Base-by-base conservation (phyloP, 2,888 invertebrate genomes). In the Dicycla oo region DNA sequence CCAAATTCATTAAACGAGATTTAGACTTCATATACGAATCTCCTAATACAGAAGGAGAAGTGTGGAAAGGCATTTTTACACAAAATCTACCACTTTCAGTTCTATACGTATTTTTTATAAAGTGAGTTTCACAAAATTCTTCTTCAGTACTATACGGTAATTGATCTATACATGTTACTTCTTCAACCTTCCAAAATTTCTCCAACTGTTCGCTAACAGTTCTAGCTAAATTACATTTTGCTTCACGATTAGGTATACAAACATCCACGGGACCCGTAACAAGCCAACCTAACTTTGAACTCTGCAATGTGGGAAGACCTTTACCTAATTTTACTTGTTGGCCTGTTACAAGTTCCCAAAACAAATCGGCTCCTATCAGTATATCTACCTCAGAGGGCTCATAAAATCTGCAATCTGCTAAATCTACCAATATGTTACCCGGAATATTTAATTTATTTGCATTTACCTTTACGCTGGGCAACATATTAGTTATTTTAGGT, bases 111-210 rank as follows among this genome's bases (percentile, higher is more conserved):
- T 49, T 62, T 34, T 62, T 15, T 34, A 49, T n/a, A 62, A 62
- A 62, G 49, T 62, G 62, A n/a, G 34, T 49, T 34, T 34, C 47
- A 47, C 62, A 34, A 56, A 49, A 56, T 56, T 56, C 56, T 11
- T 56, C 56, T 56, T 56, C 56, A 34, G 10, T 34, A n/a, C 62
- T 62, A 34, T 15, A n/a, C 47, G 13, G 18, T 49, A n/a, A 1
- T 8, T 62, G 2, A n/a, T 62, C 34, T 62, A 62, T 49, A 49
- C 34, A 8, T 7, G 34, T 3, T 11, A 30, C 8, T 43, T 58
- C 58, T 10, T 58, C 58, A 58, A 62, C 34, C 34, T 49, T 62
- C 62, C 62, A 62, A 49, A 62, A 62, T n/a, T 49, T 63, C 62
- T 63, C 62, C 13, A 63, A 63, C 20, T 63, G 62, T 23, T 63